Evolutionary conservation across 2,113 vertebrate genomes (phyloP).

Genomic region (Gymnarchus niloticus): DNA sequence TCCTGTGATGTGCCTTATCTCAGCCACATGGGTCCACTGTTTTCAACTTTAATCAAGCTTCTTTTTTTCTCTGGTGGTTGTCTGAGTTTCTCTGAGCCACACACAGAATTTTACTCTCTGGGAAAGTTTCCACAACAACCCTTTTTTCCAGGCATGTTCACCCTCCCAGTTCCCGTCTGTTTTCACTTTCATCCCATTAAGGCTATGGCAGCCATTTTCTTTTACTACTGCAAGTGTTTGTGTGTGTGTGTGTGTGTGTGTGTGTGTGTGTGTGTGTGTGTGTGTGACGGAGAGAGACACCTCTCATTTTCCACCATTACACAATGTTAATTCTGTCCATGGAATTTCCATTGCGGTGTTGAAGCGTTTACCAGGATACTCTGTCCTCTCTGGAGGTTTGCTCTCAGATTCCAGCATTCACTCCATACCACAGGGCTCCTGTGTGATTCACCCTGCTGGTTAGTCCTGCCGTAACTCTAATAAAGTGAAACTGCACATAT

Average conservation of each 20-base stretch:
- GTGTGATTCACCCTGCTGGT: neutral
- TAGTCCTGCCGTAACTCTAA: neutral
- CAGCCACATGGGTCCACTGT: neutral
- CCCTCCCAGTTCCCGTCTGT: neutral
- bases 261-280: neutral
- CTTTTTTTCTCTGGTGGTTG: constrained; percentile 41
- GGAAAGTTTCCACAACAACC: constrained; percentile 50
- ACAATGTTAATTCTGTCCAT: neutral
- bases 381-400: neutral
- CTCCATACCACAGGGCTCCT: neutral
- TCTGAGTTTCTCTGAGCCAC: constrained; percentile 40
- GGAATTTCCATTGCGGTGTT: neutral
- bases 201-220: neutral
- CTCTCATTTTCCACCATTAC: neutral
- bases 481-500: neutral
- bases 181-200: too few species aligned
- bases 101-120: constrained; percentile 55
- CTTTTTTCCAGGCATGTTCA: constrained; percentile 5
- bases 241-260: neutral
- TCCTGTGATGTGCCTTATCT: neutral
- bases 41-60: constrained; percentile 37
- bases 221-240: neutral
- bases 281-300: too few species aligned
- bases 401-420: neutral
- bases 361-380: neutral